Base-by-base conservation (phyloP, 2,797 vertebrate genomes). In the Varecia variegata region DNA sequence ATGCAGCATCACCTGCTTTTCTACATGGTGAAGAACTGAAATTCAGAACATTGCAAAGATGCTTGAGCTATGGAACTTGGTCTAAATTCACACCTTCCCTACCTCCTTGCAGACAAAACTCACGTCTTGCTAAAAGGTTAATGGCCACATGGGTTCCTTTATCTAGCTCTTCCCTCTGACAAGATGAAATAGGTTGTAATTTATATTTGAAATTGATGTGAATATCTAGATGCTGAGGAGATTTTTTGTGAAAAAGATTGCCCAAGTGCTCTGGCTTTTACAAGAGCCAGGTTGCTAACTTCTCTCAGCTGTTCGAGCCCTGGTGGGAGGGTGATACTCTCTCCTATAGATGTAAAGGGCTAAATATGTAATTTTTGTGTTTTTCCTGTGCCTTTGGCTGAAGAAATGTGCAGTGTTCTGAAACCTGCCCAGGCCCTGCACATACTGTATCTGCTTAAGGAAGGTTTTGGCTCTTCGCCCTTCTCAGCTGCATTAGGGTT, bases 401-500 rank as follows among this genome's bases (percentile, higher is more conserved):
- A 47, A 96, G 94, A 93, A 97, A 91, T 94, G 77, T 70, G 47
- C 68, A 68, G 50, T 94, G 58, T 95, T 96, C 94, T 97, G 56
- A 96, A 97, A 94, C 54, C 62, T 97, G 71, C 82, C 52, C 74
- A 94, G 81, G 40, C 73, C 65, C 88, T 88, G 90, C 68, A 92
- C 60, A 79, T 93, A 96, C 82, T 95, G 62, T 94, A 97, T 97
- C 95, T 97, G 88, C 79, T 97, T 95, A 95, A 93, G 67, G 86
- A 93, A 80, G 50, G 27, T 76, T 97, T 97, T 97, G 96, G 90
- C 95, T 97, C 94, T 89, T 95, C 91, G 94, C 85, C 93, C 82
- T 96, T 95, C 79, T 97, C 85, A 97, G 82, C 92, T 96, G 88
- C 93, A 80, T 87, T 95, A 97, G 88, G 79, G 77, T 97, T 97